Base-by-base conservation (phyloP, 2,888 invertebrate genomes). In the Drosophila paramelanica region DNA sequence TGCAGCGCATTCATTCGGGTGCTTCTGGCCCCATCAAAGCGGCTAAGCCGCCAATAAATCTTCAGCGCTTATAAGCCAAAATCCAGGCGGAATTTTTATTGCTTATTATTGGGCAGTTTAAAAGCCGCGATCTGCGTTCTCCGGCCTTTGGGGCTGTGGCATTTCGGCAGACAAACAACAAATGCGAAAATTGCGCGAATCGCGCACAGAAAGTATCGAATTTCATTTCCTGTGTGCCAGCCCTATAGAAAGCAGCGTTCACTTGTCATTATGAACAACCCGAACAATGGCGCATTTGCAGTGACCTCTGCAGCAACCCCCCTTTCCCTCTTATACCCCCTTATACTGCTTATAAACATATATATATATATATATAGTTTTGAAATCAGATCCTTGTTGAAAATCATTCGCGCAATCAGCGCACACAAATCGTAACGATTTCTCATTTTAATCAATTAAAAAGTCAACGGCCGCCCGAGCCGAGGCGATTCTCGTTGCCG, bases 361-460 rank as follows among this genome's bases (percentile, higher is more conserved):
- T 33, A 4, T 10, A 14, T 27, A 14, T 5, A 27, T 11, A 31
- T 11, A 56, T 73, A 53, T 77, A 73, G 50, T 60, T 80, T 77
- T 90, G 90, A 90, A 90, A 90, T 90, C 90, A 90, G 89, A 91
- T 91, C 91, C 90, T 87, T 62, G 41, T 57, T 53, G 67, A 50
- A 61, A 64, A 73, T 73, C 73, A 73, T 73, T 74, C 78, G 78
- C 88, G 77, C 84, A 90, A 91, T 91, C 91, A 84, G 72, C 79
- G 84, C 84, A 84, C 88, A 85, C 80, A 83, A 87, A 90, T 90
- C 91, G 90, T 87, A 90, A 90, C 90, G 91, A 91, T 90, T 91
- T 90, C 90, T 91, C 90, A 91, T 91, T 91, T 91, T 91, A 91
- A 91, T 91, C 91, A 91, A 91, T 91, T 91, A 91, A 91, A 90